A percentile compares a stretch with the other conserved stretches of the same genome.
phyloP scores from a whole-genome alignment of 1,140 invertebrate genomes.

The Wiebesia pumilae region DNA sequence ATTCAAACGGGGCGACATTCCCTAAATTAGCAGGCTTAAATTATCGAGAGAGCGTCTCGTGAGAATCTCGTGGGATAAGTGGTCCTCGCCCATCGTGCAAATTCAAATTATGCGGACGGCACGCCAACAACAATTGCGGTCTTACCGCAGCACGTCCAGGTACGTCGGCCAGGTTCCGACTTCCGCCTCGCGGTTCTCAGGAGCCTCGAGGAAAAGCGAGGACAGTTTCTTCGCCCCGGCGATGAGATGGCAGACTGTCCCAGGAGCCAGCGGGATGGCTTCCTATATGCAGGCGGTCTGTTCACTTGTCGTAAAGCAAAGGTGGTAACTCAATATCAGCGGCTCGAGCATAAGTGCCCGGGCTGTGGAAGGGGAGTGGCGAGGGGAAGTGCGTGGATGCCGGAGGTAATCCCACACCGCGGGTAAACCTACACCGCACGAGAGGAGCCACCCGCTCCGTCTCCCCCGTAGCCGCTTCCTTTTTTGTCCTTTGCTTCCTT shows the following conservation, averaged over 20 bases:
- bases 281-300: constrained; percentile 76
- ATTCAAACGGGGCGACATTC: no score
- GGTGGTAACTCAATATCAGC: constrained; percentile 74
- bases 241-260: constrained; percentile 65
- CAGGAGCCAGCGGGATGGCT: constrained; percentile 71
- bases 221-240: background rate
- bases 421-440: constrained; percentile 72
- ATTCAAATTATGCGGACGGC: no score
- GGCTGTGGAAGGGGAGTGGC: background rate
- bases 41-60: no score
- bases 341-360: constrained; percentile 24
- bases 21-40: no score
- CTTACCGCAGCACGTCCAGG: no score
- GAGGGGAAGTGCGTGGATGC: background rate
- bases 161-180: no score
- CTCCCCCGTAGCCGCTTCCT: constrained; percentile 58
- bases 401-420: constrained; percentile 73
- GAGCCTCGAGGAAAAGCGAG: background rate
- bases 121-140: no score
- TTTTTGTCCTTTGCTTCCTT: constrained; percentile 33
- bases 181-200: no score
- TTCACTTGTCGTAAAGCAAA: constrained; percentile 76
- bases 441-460: constrained; percentile 51
- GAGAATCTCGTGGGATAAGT: no score
- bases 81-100: no score